Evolutionary conservation across 1,140 invertebrate genomes (phyloP).

Genomic region (Plutomurus gul): DNA sequence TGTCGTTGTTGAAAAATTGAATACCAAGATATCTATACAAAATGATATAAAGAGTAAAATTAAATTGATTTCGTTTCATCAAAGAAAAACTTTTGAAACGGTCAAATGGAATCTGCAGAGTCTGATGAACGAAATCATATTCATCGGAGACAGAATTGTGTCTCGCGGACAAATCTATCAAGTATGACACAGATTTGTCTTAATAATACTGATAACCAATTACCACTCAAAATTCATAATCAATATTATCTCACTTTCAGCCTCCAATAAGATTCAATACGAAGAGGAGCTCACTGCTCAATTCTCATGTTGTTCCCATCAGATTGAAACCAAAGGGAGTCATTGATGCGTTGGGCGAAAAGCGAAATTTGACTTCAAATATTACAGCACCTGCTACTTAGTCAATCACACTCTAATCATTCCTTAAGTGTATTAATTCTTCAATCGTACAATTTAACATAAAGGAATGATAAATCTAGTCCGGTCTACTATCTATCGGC

Average conservation of each 20-base stretch:
- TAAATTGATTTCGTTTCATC: neutral
- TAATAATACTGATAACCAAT: neutral
- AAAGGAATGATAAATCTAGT: too few species aligned
- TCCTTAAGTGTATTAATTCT: neutral
- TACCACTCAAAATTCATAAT: neutral
- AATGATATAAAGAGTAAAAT: neutral
- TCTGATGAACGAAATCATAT: neutral
- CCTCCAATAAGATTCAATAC: constrained; percentile 40
- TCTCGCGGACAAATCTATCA: constrained; percentile 6
- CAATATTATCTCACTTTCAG: neutral
- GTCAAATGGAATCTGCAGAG: neutral
- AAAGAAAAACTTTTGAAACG: neutral
- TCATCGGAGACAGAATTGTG: constrained; percentile 23
- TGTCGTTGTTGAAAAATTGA: neutral
- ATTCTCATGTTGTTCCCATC: neutral
- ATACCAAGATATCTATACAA: neutral
- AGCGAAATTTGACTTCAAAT: too few species aligned
- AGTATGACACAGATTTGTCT: neutral
- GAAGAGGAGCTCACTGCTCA: neutral
- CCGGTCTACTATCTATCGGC: too few species aligned
- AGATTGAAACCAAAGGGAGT: constrained; percentile 34
- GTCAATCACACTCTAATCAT: neutral
- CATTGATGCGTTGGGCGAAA: neutral
- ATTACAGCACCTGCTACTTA: too few species aligned
- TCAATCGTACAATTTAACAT: too few species aligned